These are phyloP conservation scores for Fragum whitleyi DNA, from an alignment of 2,888 invertebrate species.

Conservation along the genomic window DNA sequence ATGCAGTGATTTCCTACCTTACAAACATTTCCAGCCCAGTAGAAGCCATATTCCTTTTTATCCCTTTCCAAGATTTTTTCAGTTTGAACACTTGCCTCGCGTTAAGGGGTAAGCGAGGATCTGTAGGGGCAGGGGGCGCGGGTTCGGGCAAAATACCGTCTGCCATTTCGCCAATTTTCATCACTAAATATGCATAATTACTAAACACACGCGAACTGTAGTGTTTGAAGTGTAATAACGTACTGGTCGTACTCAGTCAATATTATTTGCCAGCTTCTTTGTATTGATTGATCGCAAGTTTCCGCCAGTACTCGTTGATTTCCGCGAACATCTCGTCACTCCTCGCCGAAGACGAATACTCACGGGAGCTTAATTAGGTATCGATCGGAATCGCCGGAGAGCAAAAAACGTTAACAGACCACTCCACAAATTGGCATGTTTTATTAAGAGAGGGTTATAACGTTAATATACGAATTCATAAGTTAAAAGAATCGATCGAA, in stretches of 20 bases:
- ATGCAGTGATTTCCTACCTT: constrained; percentile 70
- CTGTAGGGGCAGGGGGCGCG: constrained; percentile 76
- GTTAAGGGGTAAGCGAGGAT: constrained; percentile 79
- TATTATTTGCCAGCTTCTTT: constrained; percentile 23
- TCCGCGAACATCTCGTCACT: neutral
- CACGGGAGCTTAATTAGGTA: constrained; percentile 22
- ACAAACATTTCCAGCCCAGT: constrained; percentile 84
- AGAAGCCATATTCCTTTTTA: constrained; percentile 80
- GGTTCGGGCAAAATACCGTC: constrained; percentile 72
- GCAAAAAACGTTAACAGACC: neutral
- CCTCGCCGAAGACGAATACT: constrained; percentile 2
- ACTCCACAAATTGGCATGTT: constrained; percentile 1
- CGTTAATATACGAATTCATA: constrained; percentile 20
- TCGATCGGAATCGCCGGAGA: constrained; percentile 1
- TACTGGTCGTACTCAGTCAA: constrained; percentile 23
- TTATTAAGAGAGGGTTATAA: constrained; percentile 3
- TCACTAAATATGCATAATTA: constrained; percentile 22
- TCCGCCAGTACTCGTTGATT: constrained; percentile 1
- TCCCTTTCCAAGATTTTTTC: constrained; percentile 83
- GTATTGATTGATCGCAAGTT: constrained; percentile 9
- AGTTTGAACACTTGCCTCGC: constrained; percentile 82
- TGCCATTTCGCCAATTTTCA: constrained; percentile 70
- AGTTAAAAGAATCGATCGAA: constrained; percentile 6
- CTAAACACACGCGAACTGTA: constrained; percentile 28
- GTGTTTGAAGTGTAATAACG: constrained; percentile 10